Evolutionary conservation across 2,797 vertebrate species (phyloP).

Genomic region (Pantherophis alleghaniensis): DNA sequence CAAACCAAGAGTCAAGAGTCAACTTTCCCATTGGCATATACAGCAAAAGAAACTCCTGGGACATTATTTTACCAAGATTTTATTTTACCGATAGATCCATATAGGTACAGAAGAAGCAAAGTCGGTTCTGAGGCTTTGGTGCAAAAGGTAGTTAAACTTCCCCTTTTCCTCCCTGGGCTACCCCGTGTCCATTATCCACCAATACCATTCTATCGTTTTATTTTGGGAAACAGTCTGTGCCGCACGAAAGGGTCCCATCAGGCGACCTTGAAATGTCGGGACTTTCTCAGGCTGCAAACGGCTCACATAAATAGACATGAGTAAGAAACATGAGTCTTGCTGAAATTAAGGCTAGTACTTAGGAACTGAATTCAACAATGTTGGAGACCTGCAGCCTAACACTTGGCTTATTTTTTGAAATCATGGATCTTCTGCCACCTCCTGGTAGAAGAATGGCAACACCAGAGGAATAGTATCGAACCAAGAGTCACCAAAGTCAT

Average conservation of each 20-base stretch:
- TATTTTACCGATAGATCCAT: not conserved
- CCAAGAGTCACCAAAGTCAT: not conserved
- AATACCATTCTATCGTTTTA: not conserved
- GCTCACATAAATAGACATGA: not conserved
- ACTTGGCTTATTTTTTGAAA: not conserved
- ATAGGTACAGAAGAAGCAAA: not conserved
- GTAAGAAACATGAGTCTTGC: not conserved
- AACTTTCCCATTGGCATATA: not conserved
- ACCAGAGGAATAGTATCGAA: not conserved
- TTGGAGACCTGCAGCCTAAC: not conserved
- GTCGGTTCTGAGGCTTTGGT: not conserved
- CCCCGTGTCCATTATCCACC: not conserved
- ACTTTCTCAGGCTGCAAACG: not conserved
- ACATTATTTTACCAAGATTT: not conserved
- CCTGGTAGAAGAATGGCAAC: not conserved
- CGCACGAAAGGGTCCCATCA: not conserved
- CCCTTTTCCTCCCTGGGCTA: not conserved
- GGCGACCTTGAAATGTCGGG: not conserved
- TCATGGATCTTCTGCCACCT: conserved; percentile 5
- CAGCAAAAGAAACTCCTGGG: not conserved
- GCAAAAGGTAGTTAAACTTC: not conserved
- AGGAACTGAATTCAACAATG: not conserved
- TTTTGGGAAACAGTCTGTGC: not conserved
- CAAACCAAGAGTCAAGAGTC: not conserved
- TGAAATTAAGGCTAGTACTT: not conserved